phyloP scores from a whole-genome alignment of 2,888 invertebrate species.

The Eurytoma californica region DNA sequence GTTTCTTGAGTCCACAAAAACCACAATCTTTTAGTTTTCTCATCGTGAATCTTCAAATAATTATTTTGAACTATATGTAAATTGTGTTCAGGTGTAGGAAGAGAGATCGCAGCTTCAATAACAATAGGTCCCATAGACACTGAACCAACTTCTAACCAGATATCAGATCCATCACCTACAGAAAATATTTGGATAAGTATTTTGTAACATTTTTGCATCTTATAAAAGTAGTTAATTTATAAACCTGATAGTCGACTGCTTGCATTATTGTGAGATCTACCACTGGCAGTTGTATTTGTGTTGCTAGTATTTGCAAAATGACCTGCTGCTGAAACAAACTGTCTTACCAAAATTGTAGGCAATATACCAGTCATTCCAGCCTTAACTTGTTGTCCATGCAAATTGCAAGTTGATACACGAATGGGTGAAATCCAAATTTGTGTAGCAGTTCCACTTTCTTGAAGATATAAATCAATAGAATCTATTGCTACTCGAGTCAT shows the following conservation, averaged over 20 bases:
- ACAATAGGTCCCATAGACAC: conserved; percentile 92
- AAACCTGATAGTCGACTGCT: conserved; percentile 74
- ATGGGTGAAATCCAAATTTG: conserved; percentile 93
- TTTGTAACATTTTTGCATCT: background rate
- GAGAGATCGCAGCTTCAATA: conserved; percentile 90
- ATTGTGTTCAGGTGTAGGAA: conserved; percentile 86
- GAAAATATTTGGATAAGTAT: conserved; percentile 35
- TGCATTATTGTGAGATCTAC: conserved; percentile 78
- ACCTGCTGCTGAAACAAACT: conserved; percentile 80
- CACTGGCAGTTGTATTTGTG: conserved; percentile 82
- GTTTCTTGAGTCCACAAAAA: conserved; percentile 91
- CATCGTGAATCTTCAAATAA: conserved; percentile 89
- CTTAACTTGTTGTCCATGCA: conserved; percentile 94
- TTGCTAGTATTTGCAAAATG: conserved; percentile 77
- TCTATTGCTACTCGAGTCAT: conserved; percentile 93
- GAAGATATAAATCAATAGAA: conserved; percentile 91
- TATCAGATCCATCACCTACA: conserved; percentile 77
- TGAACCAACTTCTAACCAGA: conserved; percentile 95
- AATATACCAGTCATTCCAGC: conserved; percentile 92
- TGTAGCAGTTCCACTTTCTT: conserved; percentile 91
- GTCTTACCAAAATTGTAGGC: conserved; percentile 83
- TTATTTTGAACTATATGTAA: conserved; percentile 88
- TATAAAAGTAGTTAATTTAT: background rate
- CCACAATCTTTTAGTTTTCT: conserved; percentile 90
- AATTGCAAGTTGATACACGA: conserved; percentile 92